phyloP scores from a whole-genome alignment of 2,888 invertebrate species.

The Geophilus truncorum region DNA sequence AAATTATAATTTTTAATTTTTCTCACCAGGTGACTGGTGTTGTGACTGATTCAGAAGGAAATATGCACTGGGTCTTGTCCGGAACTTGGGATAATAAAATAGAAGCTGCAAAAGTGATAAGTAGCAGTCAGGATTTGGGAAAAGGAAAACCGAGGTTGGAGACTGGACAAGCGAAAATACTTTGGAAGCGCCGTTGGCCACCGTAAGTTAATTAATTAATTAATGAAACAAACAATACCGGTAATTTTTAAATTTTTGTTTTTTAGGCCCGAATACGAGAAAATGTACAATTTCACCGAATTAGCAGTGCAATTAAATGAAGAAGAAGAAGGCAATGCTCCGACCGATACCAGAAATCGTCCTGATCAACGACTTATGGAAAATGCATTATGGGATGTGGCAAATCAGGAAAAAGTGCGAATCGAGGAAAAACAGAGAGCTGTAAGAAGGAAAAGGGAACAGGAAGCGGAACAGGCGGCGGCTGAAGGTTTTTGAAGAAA shows the following conservation, averaged over 20 bases:
- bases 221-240: not conserved
- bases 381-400: constrained; percentile 83
- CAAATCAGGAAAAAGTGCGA: constrained; percentile 65
- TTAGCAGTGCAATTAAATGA: constrained; percentile 97
- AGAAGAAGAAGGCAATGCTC: constrained; percentile 82
- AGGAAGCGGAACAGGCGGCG: constrained; percentile 63
- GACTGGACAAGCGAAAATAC: constrained; percentile 75
- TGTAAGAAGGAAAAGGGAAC: constrained; percentile 69
- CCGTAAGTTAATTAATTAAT: constrained; percentile 54
- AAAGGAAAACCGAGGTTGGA: constrained; percentile 77
- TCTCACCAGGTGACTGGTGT: constrained; percentile 62
- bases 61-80: constrained; percentile 61
- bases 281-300: constrained; percentile 89
- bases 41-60: constrained; percentile 56
- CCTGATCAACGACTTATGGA: constrained; percentile 99
- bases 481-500: constrained; percentile 47
- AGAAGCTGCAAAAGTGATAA: constrained; percentile 84
- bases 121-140: constrained; percentile 60
- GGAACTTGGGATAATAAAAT: constrained; percentile 96
- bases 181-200: constrained; percentile 80
- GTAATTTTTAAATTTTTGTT: too few relatives aligned
- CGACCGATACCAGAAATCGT: constrained; percentile 84
- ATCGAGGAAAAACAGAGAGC: constrained; percentile 94
- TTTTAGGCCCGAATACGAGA: constrained; percentile 60
- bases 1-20: not conserved